Conservation (phyloP, 2,797 vertebrate species). For the Sebastes minor region DNA sequence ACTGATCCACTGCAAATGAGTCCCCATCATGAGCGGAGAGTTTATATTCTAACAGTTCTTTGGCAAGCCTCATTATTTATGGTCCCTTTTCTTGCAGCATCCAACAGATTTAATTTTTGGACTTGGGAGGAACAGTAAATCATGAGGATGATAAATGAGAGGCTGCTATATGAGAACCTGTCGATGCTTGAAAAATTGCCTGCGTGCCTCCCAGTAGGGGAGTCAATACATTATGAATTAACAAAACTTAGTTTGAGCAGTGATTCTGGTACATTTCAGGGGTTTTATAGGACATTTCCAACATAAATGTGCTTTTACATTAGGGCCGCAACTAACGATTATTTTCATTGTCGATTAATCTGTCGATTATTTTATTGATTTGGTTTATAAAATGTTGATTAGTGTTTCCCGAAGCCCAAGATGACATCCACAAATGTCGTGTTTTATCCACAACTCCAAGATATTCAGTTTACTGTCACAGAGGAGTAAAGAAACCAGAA, state of each 20-base stretch:
- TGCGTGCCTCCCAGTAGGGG: background rate
- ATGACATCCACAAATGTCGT: too few relatives aligned
- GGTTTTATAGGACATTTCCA: background rate
- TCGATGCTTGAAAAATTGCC: background rate
- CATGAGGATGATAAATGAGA: background rate
- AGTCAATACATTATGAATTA: background rate
- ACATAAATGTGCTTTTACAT: background rate
- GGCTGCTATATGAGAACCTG: background rate
- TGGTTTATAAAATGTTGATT: too few relatives aligned
- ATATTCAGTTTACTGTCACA: too few relatives aligned
- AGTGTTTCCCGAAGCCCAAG: too few relatives aligned
- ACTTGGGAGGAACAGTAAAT: background rate
- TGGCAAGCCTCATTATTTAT: background rate
- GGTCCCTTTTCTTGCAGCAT: background rate
- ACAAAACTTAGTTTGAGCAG: background rate
- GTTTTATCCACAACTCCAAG: too few relatives aligned
- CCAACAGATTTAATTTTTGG: background rate
- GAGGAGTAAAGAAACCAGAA: too few relatives aligned
- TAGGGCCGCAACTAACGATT: too few relatives aligned
- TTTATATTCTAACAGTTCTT: background rate
- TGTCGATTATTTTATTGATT: too few relatives aligned
- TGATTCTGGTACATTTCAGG: background rate
- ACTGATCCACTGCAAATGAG: background rate
- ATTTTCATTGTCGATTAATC: too few relatives aligned
- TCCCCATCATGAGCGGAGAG: background rate